Base-by-base conservation (phyloP, 1,140 invertebrate species). In the Nilaparvata lugens region DNA sequence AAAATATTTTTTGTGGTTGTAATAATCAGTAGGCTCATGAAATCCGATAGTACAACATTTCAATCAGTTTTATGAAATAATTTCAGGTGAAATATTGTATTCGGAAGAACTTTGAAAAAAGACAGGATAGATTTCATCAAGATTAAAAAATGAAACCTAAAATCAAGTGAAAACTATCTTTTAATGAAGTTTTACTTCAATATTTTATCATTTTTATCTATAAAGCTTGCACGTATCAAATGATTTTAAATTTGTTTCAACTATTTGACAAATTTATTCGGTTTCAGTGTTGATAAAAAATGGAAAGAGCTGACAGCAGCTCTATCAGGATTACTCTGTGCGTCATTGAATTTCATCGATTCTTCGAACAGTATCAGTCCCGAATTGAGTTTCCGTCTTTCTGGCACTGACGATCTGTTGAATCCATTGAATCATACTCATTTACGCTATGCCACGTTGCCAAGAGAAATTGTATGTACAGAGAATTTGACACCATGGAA, bases 401-500 rank as follows among this genome's bases (percentile, higher is more conserved):
- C 77, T 45, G 89, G 91, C 52, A 79, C 82, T 53, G 75, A 83
- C 31, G 70, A 73, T 53, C 24, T 43, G 4, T 64, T 61, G 65
- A 58, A 70, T 24, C 70, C 73, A 66, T 64, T 73, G 14, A 79
- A 82, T 67, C 79, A 78, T 63, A 80, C 78, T 61, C 77, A 78
- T 65, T 72, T 91, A 42, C 78, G 90, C 64, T 97, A 97, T 79
- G 84, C 94, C 1, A 85, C 88, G 42, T 73, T 99, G 58, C 93
- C 96, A 0, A 79, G 89, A 62, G 97, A 99, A 83, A 91, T 95
- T 69, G 92, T 97, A 7, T 99, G 97, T 71, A 98, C 96, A 18
- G 95, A 98, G 79, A 99, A 99, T 79, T 78, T 99, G 65, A 98
- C 96, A 28, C 96, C 96, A 3, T 98, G 95, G 87, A 96, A 95